Conservation (phyloP, 2,888 invertebrate species). For the Priapulus caudatus region DNA sequence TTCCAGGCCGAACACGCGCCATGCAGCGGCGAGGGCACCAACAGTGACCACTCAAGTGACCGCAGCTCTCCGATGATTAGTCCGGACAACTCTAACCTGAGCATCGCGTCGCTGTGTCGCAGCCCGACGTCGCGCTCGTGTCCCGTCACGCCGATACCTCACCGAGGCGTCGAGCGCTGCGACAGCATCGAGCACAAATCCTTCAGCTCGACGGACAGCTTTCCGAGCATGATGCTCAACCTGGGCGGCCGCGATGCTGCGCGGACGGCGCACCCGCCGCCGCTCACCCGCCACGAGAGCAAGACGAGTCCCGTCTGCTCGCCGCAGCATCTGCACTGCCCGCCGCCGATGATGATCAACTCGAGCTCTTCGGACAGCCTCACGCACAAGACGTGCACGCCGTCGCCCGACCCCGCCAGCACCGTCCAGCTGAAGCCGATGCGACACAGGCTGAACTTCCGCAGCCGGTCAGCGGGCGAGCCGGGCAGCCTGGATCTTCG, state of each 20-base stretch:
- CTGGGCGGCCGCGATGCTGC: neutral
- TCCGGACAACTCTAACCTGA: neutral
- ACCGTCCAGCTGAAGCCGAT: neutral
- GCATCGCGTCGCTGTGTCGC: neutral
- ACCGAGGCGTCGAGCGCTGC: neutral
- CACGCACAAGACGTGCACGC: neutral
- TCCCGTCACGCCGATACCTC: neutral
- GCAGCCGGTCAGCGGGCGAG: neutral
- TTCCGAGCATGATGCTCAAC: neutral
- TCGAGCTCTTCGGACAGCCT: neutral
- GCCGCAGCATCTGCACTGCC: neutral
- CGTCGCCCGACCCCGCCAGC: neutral
- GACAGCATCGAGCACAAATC: neutral
- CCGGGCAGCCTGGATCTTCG: neutral
- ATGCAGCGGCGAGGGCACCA: too few species aligned
- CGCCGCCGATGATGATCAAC: too few species aligned
- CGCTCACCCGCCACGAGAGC: neutral
- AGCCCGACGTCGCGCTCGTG: neutral
- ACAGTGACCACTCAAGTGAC: neutral
- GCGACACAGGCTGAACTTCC: neutral
- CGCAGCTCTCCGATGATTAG: neutral
- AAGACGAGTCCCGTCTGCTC: too few species aligned
- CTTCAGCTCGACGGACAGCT: slow-evolving; percentile 1
- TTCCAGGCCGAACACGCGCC: too few species aligned
- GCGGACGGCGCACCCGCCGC: neutral